These are phyloP conservation scores for Paguma larvata DNA, from an alignment of 2,797 vertebrate species.

Conservation along the genomic window DNA sequence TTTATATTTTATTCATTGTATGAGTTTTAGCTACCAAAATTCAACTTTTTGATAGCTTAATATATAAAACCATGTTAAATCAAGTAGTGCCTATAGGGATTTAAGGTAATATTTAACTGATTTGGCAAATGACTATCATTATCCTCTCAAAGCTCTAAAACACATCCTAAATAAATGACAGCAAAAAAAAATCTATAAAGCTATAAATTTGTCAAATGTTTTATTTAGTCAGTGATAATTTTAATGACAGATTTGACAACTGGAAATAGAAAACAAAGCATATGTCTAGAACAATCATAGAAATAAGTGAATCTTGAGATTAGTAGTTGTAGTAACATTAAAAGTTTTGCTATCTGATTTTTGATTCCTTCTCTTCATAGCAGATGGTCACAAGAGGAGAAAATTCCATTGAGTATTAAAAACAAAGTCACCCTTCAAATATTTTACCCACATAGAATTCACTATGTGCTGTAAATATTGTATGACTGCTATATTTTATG, in stretches of 20 bases:
- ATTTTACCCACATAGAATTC: conserved; percentile 19
- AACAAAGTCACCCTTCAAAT: conserved; percentile 18
- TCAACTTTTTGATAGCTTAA: background rate
- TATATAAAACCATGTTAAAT: conserved; percentile 8
- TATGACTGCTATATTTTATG: background rate
- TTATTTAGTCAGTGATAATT: background rate
- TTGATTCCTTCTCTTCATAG: background rate
- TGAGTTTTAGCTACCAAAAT: conserved; percentile 27
- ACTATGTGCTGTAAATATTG: background rate
- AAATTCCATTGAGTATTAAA: conserved; percentile 8
- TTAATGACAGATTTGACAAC: background rate
- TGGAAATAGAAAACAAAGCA: conserved; percentile 38
- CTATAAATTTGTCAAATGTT: background rate
- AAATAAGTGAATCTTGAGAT: background rate
- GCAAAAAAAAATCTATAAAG: background rate
- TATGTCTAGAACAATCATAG: background rate
- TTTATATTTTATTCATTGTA: background rate
- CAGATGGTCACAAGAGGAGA: background rate
- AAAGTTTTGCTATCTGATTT: conserved; percentile 24
- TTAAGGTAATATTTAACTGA: conserved; percentile 37
- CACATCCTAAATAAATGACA: background rate
- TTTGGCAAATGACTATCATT: background rate
- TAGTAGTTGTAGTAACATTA: background rate
- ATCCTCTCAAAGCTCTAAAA: conserved; percentile 55
- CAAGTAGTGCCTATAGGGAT: background rate